phyloP scores from a whole-genome alignment of 2,888 invertebrate species.

The Antheraea yamamai region DNA sequence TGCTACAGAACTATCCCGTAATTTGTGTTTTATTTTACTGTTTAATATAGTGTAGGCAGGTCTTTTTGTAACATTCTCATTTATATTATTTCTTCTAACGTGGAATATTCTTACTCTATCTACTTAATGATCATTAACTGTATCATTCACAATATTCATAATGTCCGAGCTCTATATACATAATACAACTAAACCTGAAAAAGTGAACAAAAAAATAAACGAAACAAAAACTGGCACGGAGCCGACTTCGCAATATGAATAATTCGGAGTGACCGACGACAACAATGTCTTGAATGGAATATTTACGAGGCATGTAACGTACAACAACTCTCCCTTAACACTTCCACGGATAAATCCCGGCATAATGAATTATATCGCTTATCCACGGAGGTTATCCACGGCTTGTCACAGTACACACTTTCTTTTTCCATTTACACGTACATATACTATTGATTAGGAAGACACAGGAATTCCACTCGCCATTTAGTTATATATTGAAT shows the following conservation, averaged over 20 bases:
- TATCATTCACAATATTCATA: not conserved
- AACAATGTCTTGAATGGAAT: conserved; percentile 23
- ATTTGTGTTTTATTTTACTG: too few relatives aligned
- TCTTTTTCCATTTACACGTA: conserved; percentile 31
- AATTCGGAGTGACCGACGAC: conserved; percentile 19
- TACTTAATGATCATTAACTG: not conserved
- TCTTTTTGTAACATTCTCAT: not conserved
- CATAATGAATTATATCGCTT: conserved; percentile 49
- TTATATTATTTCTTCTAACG: not conserved
- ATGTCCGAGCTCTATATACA: not conserved
- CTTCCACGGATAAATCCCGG: conserved; percentile 41
- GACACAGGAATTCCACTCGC: conserved; percentile 17
- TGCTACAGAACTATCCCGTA: too few relatives aligned
- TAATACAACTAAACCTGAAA: not conserved
- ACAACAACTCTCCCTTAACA: conserved; percentile 30
- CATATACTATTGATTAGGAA: conserved; percentile 36
- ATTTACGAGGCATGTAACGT: conserved; percentile 31
- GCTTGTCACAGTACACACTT: conserved; percentile 37
- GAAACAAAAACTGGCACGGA: conserved; percentile 13
- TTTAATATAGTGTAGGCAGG: too few relatives aligned
- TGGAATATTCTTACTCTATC: not conserved
- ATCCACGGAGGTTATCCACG: conserved; percentile 44
- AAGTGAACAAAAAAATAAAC: not conserved
- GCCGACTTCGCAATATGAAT: conserved; percentile 19
- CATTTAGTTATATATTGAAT: conserved; percentile 34